Evolutionary conservation across 2,113 vertebrate species (phyloP), one percentile per base, ranked within the genome.

Genomic region (Bubo bubo): DNA sequence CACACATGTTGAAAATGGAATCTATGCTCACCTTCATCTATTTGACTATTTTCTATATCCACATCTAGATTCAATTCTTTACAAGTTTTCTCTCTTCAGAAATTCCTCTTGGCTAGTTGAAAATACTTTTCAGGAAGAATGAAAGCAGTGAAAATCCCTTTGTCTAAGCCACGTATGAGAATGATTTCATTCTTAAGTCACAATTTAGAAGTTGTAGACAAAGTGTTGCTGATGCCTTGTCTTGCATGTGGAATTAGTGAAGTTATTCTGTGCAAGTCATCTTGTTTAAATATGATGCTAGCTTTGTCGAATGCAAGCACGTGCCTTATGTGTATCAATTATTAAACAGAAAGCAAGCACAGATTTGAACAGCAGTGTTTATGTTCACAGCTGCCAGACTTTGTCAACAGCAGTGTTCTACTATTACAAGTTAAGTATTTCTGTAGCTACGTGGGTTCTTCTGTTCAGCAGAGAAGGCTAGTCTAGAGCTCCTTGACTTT

Each of bases 261-360:
- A 84, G 16, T 58, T 86, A 26, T 6, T 93, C 28, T 55, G 24
- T 60, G 35, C 79, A 79, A 71, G 47, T 27, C 24, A 37, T 80
- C 26, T 59, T 0, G 2, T 59, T 58, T 79, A 24, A 87, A 21
- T 55, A 34, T 9, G 18, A 34, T 3, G 7, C 50, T 34, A 50
- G 50, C 50, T 84, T 52, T 91, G 32, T 9, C 23, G 47, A 95
- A 56, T 22, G 30, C 19, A 63, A 55, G 60, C 50, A 82, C 10
- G 4, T 59, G 59, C 72, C 39, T 71, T 47, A 22, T 3, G 8
- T 6, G 23, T 58, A 87, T 28, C 58, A 87, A 60, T 87, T 55
- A 96, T 90, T 96, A 96, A 92, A 66, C 93, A 60, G 80, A 91
- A 94, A 87, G 84, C 77, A 97, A 96, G 96, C 88, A 92, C 12